These are phyloP conservation scores for Nymphicus hollandicus DNA, from an alignment of 2,113 vertebrate genomes.

Conservation along the genomic window DNA sequence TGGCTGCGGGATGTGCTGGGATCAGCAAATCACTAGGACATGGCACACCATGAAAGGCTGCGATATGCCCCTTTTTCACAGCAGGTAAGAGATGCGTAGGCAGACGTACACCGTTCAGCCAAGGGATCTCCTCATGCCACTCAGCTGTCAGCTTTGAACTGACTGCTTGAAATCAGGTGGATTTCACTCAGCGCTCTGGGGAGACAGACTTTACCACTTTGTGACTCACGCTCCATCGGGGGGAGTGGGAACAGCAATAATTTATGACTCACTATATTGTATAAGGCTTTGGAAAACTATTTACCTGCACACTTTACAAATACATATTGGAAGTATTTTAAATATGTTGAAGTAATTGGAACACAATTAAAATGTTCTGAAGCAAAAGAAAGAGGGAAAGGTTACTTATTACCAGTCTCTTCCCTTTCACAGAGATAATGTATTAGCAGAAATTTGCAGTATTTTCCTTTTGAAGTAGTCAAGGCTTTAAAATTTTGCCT, in stretches of 20 bases:
- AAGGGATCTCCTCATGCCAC: not conserved
- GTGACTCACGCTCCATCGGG: not conserved
- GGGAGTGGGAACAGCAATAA: conserved; percentile 44
- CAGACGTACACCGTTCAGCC: not conserved
- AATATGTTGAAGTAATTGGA: conserved; percentile 66
- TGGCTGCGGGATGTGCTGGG: accelerated
- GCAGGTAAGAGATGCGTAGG: not conserved
- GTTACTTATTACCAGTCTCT: conserved; percentile 50
- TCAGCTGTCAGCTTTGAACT: not conserved
- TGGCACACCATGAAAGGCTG: accelerated
- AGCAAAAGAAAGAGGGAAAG: conserved; percentile 59
- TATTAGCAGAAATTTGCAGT: conserved; percentile 15
- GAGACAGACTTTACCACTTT: conserved; percentile 35
- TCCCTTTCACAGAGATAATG: conserved; percentile 20
- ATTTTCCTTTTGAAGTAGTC: conserved; percentile 39
- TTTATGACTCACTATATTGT: conserved; percentile 64
- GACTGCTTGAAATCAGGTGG: conserved; percentile 9
- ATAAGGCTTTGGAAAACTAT: conserved; percentile 58
- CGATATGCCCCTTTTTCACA: not conserved
- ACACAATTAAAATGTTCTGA: conserved; percentile 69
- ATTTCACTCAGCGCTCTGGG: not conserved
- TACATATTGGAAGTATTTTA: conserved; percentile 58
- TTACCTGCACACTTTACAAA: conserved; percentile 53
- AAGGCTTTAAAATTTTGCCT: conserved; percentile 32
- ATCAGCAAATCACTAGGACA: accelerated